A percentile compares a stretch with the other conserved stretches of the same genome.
Conservation (phyloP, 2,797 vertebrate species). For the Choloepus didactylus region DNA sequence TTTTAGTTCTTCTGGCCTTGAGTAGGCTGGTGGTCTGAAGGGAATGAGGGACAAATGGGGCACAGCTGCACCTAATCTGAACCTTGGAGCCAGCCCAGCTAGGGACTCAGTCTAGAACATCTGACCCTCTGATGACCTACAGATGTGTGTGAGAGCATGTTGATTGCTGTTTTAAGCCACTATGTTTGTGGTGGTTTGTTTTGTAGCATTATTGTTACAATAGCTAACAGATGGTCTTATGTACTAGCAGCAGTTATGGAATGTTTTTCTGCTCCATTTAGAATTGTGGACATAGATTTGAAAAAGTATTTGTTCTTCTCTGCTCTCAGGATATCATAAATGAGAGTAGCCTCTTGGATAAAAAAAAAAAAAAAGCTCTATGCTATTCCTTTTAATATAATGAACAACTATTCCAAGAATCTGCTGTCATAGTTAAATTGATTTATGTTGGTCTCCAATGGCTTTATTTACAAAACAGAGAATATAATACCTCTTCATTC, state of each 20-base stretch:
- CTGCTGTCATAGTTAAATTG: slow-evolving; percentile 37
- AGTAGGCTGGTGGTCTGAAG: not conserved
- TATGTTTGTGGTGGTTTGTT: not conserved
- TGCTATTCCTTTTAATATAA: not conserved
- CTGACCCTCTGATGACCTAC: not conserved
- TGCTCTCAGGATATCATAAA: not conserved
- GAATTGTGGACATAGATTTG: not conserved
- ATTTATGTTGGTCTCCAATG: not conserved
- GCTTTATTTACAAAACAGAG: slow-evolving; percentile 25
- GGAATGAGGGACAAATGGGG: not conserved
- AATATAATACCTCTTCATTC: slow-evolving; percentile 22
- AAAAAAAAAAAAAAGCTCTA: not conserved
- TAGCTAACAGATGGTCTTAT: not conserved
- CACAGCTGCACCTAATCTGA: not conserved
- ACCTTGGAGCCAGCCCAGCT: not conserved
- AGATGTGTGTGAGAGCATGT: not conserved
- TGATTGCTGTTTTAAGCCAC: not conserved
- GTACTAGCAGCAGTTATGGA: not conserved
- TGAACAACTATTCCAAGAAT: not conserved
- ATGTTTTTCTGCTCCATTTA: not conserved
- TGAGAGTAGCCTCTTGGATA: not conserved
- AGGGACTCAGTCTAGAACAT: not conserved
- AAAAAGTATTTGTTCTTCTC: not conserved
- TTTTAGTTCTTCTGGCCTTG: not conserved
- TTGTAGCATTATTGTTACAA: not conserved